Base-by-base conservation (phyloP, 2,113 vertebrate genomes). In the Paradisaea rubra region DNA sequence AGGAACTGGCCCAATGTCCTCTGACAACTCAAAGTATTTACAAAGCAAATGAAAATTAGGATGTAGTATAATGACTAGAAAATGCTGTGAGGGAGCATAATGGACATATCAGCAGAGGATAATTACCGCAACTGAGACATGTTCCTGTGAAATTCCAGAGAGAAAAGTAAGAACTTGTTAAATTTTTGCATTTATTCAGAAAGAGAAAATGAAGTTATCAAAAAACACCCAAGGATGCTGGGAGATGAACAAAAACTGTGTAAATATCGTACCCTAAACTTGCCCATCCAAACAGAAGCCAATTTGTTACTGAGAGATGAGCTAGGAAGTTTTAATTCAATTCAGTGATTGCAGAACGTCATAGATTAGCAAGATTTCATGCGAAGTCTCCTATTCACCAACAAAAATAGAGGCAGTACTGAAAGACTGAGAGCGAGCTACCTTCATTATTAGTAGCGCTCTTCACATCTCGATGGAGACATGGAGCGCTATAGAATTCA, bases 41-140 rank as follows among this genome's bases (percentile, higher is more conserved):
- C 72, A 74, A 90, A 93, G 76, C 28, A 93, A 96, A 89, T 9
- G 1, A 92, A 93, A 95, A 60, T 65, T 81, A 85, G 53, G 23
- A 93, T 72, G 37, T 30, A 69, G 31, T 87, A 15, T 49, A 92
- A 68, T 27, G n/a, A 81, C 15, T 69, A 72, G 61, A 69, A 96
- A 94, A 81, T 72, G 19, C 63, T 77, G 37, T 69, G 70, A 81
- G 78, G 23, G 30, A 82, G 21, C 71, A 87, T 42, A 93, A 86
- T 49, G n/a, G 56, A 73, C 14, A 6, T 31, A 88, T 31, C 60
- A 70, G 42, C 39, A 86, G 64, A 91, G 27, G 33, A 79, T 69
- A 93, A 86, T 72, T 74, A 65, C 23, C 0, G 0, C 35, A 84
- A 42, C 8, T 81, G 60, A 84, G n/a, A 28, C 65, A 65, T 16